A percentile compares a stretch with the other conserved stretches of the same genome.
These are phyloP conservation scores for Conistra vaccinii DNA, from an alignment of 2,888 invertebrate genomes.

Conservation along the genomic window DNA sequence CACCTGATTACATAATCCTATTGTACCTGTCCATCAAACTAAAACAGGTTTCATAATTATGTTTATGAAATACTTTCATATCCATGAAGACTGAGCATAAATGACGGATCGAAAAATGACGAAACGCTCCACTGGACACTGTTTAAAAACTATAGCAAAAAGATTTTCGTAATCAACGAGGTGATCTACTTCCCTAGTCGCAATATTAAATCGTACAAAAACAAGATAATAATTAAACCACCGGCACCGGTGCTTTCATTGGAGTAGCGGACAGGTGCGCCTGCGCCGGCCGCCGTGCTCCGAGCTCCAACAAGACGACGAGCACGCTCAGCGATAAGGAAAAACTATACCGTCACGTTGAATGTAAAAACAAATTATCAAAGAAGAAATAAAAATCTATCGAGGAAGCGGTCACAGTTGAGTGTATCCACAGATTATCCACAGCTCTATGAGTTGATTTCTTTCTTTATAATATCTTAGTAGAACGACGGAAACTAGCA, in stretches of 20 bases:
- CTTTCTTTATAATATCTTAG: constrained; percentile 81
- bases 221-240: constrained; percentile 87
- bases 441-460: constrained; percentile 84
- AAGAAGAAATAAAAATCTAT: constrained; percentile 87
- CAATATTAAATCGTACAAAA: constrained; percentile 87
- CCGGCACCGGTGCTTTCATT: constrained; percentile 83
- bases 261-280: constrained; percentile 79
- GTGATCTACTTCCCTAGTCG: constrained; percentile 88
- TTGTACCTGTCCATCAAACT: constrained; percentile 32
- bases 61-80: constrained; percentile 78
- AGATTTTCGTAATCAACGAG: constrained; percentile 87
- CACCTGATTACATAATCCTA: constrained; percentile 52
- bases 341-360: constrained; percentile 83
- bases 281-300: constrained; percentile 60
- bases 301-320: constrained; percentile 78
- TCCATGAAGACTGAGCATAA: constrained; percentile 74
- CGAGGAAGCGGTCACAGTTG: constrained; percentile 90
- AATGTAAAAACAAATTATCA: constrained; percentile 88
- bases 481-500: constrained; percentile 83
- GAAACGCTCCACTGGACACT: constrained; percentile 80
- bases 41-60: constrained; percentile 70
- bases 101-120: constrained; percentile 78
- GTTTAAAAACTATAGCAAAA: constrained; percentile 86
- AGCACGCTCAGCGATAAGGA: constrained; percentile 74
- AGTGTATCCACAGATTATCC: constrained; percentile 87